Conservation (phyloP, 2,113 vertebrate species). For the Amphiprion ocellaris region DNA sequence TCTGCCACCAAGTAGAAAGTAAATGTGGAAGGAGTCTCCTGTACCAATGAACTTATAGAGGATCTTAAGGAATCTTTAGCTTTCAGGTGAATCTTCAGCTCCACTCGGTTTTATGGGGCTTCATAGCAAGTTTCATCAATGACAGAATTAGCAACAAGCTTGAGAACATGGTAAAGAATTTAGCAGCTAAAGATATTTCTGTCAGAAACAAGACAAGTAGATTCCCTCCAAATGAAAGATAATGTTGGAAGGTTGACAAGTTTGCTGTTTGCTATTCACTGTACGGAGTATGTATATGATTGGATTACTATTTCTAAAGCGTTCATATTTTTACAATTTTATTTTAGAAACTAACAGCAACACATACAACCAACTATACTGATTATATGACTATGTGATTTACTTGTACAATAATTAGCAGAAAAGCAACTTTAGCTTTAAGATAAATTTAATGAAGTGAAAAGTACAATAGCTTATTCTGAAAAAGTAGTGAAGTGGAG, state of each 20-base stretch:
- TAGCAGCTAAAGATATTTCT: background rate
- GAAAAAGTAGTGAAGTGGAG: background rate
- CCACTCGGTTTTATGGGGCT: too few relatives aligned
- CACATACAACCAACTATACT: background rate
- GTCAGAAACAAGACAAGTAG: background rate
- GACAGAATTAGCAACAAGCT: too few relatives aligned
- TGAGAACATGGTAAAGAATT: background rate
- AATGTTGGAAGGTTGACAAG: background rate
- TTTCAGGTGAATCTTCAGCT: too few relatives aligned
- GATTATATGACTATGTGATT: too few relatives aligned
- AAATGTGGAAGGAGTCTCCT: too few relatives aligned
- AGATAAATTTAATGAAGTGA: background rate
- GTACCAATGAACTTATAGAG: too few relatives aligned
- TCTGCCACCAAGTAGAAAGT: background rate
- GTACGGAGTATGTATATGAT: background rate
- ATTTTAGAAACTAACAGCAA: background rate
- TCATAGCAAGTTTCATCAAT: too few relatives aligned
- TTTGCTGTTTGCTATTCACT: background rate
- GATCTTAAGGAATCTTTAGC: too few relatives aligned
- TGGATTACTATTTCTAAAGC: background rate
- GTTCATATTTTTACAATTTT: background rate
- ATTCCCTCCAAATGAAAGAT: background rate
- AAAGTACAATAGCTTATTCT: background rate
- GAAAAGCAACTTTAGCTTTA: too few relatives aligned
- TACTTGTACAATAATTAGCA: background rate